phyloP scores from a whole-genome alignment of 2,797 vertebrate genomes.

The Myiothlypis chrysogaster region DNA sequence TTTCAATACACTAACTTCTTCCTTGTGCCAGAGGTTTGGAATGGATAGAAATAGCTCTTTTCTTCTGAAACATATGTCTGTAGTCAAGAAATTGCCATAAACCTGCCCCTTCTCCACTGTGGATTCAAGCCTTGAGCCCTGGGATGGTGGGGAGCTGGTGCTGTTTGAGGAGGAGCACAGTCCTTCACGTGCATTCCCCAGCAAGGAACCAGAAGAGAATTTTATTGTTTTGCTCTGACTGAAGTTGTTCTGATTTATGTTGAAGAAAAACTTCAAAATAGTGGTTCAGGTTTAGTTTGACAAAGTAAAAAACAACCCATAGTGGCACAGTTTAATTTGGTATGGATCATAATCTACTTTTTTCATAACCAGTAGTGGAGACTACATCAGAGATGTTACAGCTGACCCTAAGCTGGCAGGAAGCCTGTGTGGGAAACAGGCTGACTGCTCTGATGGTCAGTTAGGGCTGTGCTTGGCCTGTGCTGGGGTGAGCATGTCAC shows the following conservation, averaged over 20 bases:
- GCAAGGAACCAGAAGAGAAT: background rate
- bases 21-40: background rate
- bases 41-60: background rate
- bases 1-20: background rate
- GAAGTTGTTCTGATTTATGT: background rate
- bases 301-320: background rate
- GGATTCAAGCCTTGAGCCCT: background rate
- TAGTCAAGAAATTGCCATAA: background rate
- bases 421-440: rapidly evolving
- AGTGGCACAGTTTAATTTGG: background rate
- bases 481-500: rapidly evolving
- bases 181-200: background rate
- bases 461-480: background rate
- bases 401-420: background rate
- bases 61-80: background rate
- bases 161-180: background rate
- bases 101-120: background rate
- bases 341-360: background rate
- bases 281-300: background rate
- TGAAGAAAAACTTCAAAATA: background rate
- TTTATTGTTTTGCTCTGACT: background rate
- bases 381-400: background rate
- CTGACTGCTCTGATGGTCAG: background rate
- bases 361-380: background rate
- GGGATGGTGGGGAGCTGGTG: background rate